Conservation (phyloP, 2,797 vertebrate genomes). For the Diglossa cyanea region DNA sequence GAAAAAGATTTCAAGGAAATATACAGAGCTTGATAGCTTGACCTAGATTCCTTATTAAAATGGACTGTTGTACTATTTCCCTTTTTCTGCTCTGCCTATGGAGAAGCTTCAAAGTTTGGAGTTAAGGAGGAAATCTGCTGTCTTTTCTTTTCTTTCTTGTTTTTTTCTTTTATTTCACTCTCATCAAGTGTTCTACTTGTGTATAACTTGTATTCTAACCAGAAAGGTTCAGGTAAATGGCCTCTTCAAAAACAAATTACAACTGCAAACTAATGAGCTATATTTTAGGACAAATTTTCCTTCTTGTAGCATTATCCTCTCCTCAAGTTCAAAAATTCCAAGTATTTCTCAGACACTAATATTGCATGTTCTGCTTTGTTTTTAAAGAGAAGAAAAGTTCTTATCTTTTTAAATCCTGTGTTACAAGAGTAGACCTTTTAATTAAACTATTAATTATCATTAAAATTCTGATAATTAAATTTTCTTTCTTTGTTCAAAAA, state of each 20-base stretch:
- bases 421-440: neutral
- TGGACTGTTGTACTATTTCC: neutral
- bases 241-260: neutral
- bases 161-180: too few relatives aligned
- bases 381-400: neutral
- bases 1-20: conserved; percentile 1
- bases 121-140: neutral
- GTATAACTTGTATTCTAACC: neutral
- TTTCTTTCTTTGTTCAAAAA: neutral
- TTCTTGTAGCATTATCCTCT: neutral
- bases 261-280: neutral
- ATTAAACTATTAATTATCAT: neutral
- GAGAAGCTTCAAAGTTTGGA: neutral
- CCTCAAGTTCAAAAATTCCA: neutral
- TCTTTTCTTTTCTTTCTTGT: neutral
- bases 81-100: neutral
- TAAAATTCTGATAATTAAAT: neutral
- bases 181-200: neutral
- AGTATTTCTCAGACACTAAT: neutral
- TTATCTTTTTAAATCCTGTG: neutral
- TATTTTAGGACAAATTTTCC: neutral
- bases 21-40: neutral
- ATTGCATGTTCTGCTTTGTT: neutral
- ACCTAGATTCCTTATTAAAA: conserved; percentile 31
- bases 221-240: neutral